phyloP scores from a whole-genome alignment of 2,888 invertebrate genomes.

The Halictus quadricinctus region DNA sequence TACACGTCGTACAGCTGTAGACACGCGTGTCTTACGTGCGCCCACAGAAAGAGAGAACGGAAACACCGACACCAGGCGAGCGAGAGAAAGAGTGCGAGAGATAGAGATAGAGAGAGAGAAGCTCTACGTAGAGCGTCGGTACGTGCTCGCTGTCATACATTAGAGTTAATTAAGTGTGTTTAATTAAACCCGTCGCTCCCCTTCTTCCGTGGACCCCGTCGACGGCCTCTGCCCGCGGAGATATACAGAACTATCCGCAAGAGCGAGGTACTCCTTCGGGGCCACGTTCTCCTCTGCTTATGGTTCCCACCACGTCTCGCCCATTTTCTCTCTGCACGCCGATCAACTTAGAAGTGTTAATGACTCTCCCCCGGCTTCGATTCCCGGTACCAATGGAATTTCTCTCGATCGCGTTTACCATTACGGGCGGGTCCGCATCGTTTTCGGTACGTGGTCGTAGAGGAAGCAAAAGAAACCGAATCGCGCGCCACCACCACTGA shows the following conservation, averaged over 20 bases:
- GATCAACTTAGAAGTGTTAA: conserved; percentile 70
- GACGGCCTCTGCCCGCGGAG: conserved; percentile 32
- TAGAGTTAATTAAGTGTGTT: conserved; percentile 77
- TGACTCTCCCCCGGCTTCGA: conserved; percentile 65
- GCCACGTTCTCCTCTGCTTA: conserved; percentile 38
- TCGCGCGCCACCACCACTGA: not conserved
- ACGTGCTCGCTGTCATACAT: conserved; percentile 68
- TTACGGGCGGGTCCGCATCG: conserved; percentile 13
- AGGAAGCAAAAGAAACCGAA: conserved; percentile 23
- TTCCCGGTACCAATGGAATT: conserved; percentile 73
- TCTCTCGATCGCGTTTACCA: conserved; percentile 55
- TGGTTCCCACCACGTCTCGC: conserved; percentile 52
- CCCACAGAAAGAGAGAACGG: conserved; percentile 29
- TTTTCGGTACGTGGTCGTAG: conserved; percentile 28
- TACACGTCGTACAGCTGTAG: conserved; percentile 53
- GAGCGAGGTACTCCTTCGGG: conserved; percentile 46
- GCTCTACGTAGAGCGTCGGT: conserved; percentile 23
- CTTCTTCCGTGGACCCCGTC: conserved; percentile 40
- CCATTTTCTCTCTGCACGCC: conserved; percentile 58
- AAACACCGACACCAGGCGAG: not conserved
- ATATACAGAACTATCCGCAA: conserved; percentile 23
- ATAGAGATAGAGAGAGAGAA: not conserved
- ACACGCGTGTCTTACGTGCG: conserved; percentile 59
- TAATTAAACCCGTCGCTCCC: conserved; percentile 75
- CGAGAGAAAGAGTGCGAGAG: not conserved